A percentile compares a stretch with the other conserved stretches of the same genome.
Conservation (phyloP, 2,113 vertebrate genomes). For the Daphoenositta chrysoptera region DNA sequence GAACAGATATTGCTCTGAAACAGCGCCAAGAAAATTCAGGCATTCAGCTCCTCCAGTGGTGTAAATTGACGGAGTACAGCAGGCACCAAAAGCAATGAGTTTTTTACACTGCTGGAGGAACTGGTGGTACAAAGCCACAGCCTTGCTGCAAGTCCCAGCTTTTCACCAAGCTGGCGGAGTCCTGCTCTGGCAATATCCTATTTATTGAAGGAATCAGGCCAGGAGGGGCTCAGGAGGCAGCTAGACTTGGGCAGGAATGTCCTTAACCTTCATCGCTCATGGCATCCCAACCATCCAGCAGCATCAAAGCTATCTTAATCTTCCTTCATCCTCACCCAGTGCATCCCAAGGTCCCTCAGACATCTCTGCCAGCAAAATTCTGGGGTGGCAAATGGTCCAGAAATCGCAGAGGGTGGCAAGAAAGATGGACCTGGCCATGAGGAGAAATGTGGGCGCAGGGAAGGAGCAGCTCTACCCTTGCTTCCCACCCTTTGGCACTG, state of each 20-base stretch:
- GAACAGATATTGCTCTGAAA: background rate
- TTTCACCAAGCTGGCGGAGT: background rate
- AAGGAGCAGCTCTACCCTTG: background rate
- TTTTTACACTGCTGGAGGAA: background rate
- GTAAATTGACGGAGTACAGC: background rate
- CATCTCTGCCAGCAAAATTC: background rate
- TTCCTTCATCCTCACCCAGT: background rate
- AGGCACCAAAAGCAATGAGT: fast-evolving
- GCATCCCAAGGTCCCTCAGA: background rate
- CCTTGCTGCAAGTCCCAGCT: background rate
- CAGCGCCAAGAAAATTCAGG: background rate
- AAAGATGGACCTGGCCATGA: background rate
- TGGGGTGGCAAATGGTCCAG: fast-evolving
- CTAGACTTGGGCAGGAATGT: fast-evolving
- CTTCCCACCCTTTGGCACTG: background rate
- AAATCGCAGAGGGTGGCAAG: background rate
- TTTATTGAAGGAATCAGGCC: background rate
- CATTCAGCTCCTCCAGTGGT: fast-evolving
- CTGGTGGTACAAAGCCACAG: background rate
- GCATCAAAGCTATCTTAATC: background rate
- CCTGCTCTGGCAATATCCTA: background rate
- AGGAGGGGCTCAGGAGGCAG: background rate
- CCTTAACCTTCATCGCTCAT: background rate
- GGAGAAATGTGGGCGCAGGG: fast-evolving
- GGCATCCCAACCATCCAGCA: background rate